Base-by-base conservation (phyloP, 2,797 vertebrate genomes). In the Rhinophrynus dorsalis region DNA sequence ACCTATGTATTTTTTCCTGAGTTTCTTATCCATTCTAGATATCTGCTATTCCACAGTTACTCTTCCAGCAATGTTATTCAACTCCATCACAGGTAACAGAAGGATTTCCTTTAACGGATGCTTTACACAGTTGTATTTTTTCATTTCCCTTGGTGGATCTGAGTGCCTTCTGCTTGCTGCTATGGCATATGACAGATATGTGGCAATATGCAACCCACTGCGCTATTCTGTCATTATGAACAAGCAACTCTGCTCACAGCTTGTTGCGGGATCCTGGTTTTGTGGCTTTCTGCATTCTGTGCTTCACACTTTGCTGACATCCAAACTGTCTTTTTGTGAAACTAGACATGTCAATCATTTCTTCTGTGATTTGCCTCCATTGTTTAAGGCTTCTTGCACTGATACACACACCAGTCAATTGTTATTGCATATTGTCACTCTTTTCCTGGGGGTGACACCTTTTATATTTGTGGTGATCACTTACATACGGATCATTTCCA, bases 1-100 rank as follows among this genome's bases (percentile, higher is more conserved):
- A 0, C 76, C 74, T 0, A 79, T 78, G 79, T 84, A 79, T 63
- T 77, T 83, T 64, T 75, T 84, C 24, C 74, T 84, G 37, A 78
- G 76, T n/a, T 77, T 79, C 45, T 38, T 81, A 15, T 80, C 79
- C 38, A 67, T 77, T 35, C 64, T 81, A 38, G 82, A 80, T 3
- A 50, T 82, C 12, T 79, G 79, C 62, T 81, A 66, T 50, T 78
- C 75, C 1, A 73, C 72, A 1, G 80, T 75, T 63, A 82, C 82
- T 0, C 57, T 80, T 20, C 77, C 78, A 13, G 81, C 75, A 56
- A 80, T 80, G 76, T 23, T 76, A 29, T 18, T 26, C 20, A 74
- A 48, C 26, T 73, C 76, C 4, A 74, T 82, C 35, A 79, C 74
- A 1, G 74, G 74, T 1, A 76, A 74, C 44, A 77, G 71, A 0